These are phyloP conservation scores for Dicranocentrus wangi DNA, from an alignment of 2,888 invertebrate genomes.

Conservation along the genomic window DNA sequence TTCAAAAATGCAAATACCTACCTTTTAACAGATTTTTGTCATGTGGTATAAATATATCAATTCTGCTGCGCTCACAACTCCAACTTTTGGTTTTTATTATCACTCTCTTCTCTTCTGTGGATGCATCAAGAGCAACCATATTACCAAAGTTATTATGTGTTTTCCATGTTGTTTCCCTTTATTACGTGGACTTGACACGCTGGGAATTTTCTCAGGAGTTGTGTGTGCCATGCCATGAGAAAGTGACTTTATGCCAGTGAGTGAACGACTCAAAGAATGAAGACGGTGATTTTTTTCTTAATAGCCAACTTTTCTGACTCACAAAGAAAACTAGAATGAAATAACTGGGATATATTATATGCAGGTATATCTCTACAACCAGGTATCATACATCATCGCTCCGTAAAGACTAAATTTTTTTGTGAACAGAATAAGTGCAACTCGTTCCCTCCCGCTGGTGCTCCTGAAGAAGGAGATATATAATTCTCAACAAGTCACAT, in stretches of 20 bases:
- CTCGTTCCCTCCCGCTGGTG: conserved; percentile 23
- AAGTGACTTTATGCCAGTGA: conserved; percentile 38
- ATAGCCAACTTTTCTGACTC: conserved; percentile 30
- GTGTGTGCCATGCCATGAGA: conserved; percentile 19
- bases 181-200: conserved; percentile 30
- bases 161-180: conserved; percentile 4
- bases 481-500: neutral
- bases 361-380: neutral
- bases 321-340: conserved; percentile 23
- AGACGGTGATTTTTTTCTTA: conserved; percentile 21
- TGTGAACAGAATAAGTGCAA: neutral
- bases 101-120: too few species aligned
- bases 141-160: neutral
- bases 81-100: too few species aligned
- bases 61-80: too few species aligned
- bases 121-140: too few species aligned
- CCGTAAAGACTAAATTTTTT: conserved; percentile 8
- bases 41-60: too few species aligned
- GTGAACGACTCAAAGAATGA: conserved; percentile 1
- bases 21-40: too few species aligned
- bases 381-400: conserved; percentile 6
- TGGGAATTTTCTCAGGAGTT: conserved; percentile 41
- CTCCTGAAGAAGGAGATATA: neutral
- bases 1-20: too few species aligned
- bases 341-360: neutral